These are phyloP conservation scores for Urocolius indicus DNA, from an alignment of 2,113 vertebrate species.

Conservation along the genomic window DNA sequence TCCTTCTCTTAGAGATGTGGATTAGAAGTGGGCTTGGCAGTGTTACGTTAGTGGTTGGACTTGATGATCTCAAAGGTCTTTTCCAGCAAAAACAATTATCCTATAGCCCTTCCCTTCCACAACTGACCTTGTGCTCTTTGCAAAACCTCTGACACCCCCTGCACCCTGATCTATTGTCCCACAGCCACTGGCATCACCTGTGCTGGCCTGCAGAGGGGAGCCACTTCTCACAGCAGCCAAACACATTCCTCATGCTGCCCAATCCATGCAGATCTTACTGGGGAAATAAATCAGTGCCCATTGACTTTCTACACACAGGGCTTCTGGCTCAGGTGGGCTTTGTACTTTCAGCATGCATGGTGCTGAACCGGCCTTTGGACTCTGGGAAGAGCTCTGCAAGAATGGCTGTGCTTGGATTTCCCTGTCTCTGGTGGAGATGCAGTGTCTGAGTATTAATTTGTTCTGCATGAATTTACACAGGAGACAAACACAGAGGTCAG, in stretches of 20 bases:
- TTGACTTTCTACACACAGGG: background rate
- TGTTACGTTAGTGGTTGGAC: no score
- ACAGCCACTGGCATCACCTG: fast-evolving
- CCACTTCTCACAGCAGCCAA: background rate
- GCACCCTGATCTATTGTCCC: background rate
- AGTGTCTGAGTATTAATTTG: conserved; percentile 17
- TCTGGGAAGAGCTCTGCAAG: background rate
- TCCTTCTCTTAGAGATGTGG: no score
- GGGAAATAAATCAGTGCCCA: background rate
- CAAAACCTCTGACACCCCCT: background rate
- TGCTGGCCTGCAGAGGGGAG: background rate
- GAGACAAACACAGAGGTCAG: conserved; percentile 36
- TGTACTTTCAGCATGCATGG: fast-evolving
- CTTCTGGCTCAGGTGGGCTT: background rate
- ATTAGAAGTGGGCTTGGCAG: no score
- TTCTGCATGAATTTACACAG: conserved; percentile 51
- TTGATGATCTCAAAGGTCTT: no score
- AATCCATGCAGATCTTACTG: background rate
- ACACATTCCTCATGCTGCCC: background rate
- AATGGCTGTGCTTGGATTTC: background rate
- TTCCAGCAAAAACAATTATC: no score
- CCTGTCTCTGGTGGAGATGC: background rate
- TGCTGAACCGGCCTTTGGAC: background rate
- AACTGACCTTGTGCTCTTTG: fast-evolving
- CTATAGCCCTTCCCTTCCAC: background rate